Evolutionary conservation across 30 jellyfish, hydroid and myxozoan species (phyloP), one percentile per base, ranked within the genome.

Genomic region (Rhopilema esculentum): DNA sequence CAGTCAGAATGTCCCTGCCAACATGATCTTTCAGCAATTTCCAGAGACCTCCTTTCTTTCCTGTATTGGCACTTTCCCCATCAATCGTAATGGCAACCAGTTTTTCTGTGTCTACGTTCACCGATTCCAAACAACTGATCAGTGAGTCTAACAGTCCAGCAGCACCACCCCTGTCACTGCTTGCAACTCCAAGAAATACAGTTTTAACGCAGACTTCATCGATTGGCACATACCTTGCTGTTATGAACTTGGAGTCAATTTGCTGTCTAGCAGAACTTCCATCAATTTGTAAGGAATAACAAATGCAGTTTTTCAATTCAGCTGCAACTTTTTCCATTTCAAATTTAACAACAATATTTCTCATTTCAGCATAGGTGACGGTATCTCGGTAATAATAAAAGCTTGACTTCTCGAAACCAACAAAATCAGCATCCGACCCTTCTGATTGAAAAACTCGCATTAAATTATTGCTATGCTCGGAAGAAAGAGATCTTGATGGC

Each of bases 401-500:
- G 40, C 81, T 74, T 29, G 73, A 61, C 53, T 48, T 82, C 31
- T 52, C 30, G 75, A 57, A 86, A 16, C 84, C 89, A 64, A 61
- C 78, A 86, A 75, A 75, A 70, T 40, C 57, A 40, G 57, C 57
- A 40, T 40, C 57, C 57, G 9, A 62, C 66, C 95, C 88, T 76
- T 75, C 85, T 75, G 19, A 61, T 22, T 69, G 52, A 53, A 86
- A 66, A 21, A 12, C 23, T 40, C 88, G 84, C 67, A 76, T 24
- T 72, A 86, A 75, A 61, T 61, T 29, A 69, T 74, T 75, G 64
- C 89, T 74, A 75, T 48, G 78, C 50, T 86, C 95, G 18, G 70
- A 24, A 32, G 89, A 50, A 79, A 86, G 88, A 74, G 95, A 86
- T 71, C 95, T 75, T 76, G 85, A 75, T 26, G 95, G 84, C 89